Evolutionary conservation across 2,113 vertebrate species (phyloP).

Genomic region (Phyllopteryx taeniolatus): DNA sequence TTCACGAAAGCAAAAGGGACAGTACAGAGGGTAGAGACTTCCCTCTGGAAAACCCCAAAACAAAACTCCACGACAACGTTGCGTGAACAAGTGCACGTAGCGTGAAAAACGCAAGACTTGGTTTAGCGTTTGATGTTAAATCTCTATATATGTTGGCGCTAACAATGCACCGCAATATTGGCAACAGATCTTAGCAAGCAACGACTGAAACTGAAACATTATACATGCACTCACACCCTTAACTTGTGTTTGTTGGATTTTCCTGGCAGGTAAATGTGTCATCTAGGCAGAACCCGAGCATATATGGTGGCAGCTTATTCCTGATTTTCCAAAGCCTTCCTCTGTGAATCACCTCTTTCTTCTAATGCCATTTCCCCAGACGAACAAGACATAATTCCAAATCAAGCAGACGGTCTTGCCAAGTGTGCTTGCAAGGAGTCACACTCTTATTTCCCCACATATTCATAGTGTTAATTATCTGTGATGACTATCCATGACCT

Average conservation of each 20-base stretch:
- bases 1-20: slow-evolving; percentile 29
- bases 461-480: neutral
- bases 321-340: slow-evolving; percentile 23
- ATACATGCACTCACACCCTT: slow-evolving; percentile 12
- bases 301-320: slow-evolving; percentile 9
- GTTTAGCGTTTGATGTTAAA: neutral
- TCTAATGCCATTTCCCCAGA: slow-evolving; percentile 6
- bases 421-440: slow-evolving; percentile 3
- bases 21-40: slow-evolving; percentile 24
- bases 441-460: neutral
- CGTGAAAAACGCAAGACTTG: neutral
- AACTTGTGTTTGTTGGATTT: slow-evolving; percentile 20
- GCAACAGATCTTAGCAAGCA: slow-evolving; percentile 3
- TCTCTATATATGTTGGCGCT: slow-evolving; percentile 2
- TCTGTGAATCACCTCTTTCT: slow-evolving; percentile 32
- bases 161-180: slow-evolving; percentile 7
- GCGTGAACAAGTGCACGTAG: slow-evolving; percentile 19
- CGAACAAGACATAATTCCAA: slow-evolving; percentile 6
- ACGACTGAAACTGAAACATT: slow-evolving; percentile 11
- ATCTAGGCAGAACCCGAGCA: slow-evolving; percentile 12
- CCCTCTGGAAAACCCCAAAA: neutral
- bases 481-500: neutral
- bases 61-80: slow-evolving; percentile 7
- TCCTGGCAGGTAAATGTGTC: slow-evolving; percentile 21
- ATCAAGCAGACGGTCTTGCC: slow-evolving; percentile 14